phyloP scores from a whole-genome alignment of 1,140 invertebrate genomes.

The Drosophila sturtevanti region DNA sequence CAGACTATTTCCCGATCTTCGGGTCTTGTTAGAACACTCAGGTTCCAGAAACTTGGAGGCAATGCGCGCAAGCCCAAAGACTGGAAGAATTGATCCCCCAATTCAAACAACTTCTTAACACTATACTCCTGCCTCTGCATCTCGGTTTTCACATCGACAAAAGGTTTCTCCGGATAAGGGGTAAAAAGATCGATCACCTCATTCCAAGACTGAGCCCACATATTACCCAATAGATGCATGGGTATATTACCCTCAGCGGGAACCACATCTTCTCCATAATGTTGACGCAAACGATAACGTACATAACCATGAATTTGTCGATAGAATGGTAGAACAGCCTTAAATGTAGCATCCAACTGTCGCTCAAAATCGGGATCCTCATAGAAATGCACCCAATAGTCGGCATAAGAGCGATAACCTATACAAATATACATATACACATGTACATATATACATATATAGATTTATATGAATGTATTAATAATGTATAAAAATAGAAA shows the following conservation, averaged over 20 bases:
- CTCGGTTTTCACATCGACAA: slow-evolving; percentile 86
- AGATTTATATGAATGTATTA: slow-evolving; percentile 13
- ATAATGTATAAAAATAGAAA: slow-evolving; percentile 21
- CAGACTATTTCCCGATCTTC: slow-evolving; percentile 86
- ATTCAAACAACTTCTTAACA: slow-evolving; percentile 82
- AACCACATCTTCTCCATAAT: slow-evolving; percentile 82
- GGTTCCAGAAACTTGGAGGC: slow-evolving; percentile 91
- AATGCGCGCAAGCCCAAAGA: slow-evolving; percentile 92
- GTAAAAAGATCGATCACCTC: slow-evolving; percentile 87
- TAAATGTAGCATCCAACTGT: slow-evolving; percentile 83
- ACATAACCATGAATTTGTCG: slow-evolving; percentile 87
- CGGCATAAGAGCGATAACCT: slow-evolving; percentile 77
- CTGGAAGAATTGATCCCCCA: slow-evolving; percentile 93
- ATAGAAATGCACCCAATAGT: slow-evolving; percentile 85
- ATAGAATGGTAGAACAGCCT: slow-evolving; percentile 85
- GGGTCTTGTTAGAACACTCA: slow-evolving; percentile 89
- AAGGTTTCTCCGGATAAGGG: slow-evolving; percentile 86
- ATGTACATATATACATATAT: not conserved
- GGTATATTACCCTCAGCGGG: slow-evolving; percentile 76
- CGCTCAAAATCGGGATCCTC: slow-evolving; percentile 84
- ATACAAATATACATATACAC: not conserved
- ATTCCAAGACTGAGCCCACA: slow-evolving; percentile 92
- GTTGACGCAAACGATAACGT: slow-evolving; percentile 84
- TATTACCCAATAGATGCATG: slow-evolving; percentile 83
- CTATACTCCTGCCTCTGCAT: slow-evolving; percentile 78